Evolutionary conservation across 2,888 invertebrate genomes (phyloP).

Genomic region (Mesopsocus fuscifrons): DNA sequence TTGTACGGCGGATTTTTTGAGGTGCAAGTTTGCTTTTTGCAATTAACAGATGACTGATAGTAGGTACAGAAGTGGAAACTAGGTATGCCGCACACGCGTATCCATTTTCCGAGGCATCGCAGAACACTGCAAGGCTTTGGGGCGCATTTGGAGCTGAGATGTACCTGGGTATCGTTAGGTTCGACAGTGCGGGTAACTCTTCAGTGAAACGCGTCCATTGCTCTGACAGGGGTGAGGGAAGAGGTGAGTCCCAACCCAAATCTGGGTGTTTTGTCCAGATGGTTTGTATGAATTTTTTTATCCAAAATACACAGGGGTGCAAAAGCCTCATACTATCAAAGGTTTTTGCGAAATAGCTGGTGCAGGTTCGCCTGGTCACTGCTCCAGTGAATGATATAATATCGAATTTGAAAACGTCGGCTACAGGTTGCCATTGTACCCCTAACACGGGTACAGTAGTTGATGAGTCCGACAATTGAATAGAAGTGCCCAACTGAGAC

Average conservation of each 20-base stretch:
- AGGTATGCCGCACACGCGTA: conserved; percentile 9
- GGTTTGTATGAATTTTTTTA: conserved; percentile 10
- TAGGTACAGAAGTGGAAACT: neutral
- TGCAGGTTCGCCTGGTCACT: conserved; percentile 1
- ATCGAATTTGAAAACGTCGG: conserved; percentile 3
- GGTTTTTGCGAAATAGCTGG: conserved; percentile 7
- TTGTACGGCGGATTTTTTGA: neutral
- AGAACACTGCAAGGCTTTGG: neutral
- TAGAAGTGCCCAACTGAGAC: neutral
- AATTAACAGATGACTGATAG: neutral
- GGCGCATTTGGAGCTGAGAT: neutral
- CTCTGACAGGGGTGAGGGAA: neutral
- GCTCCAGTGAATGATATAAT: neutral
- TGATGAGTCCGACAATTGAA: neutral
- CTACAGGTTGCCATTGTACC: conserved; percentile 8
- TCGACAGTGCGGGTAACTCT: conserved; percentile 1
- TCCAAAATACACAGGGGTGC: conserved; percentile 5
- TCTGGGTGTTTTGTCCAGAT: neutral
- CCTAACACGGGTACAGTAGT: conserved; percentile 8
- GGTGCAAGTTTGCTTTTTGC: neutral
- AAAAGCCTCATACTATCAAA: conserved; percentile 10
- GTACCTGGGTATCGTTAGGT: conserved; percentile 8
- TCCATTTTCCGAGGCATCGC: conserved; percentile 10
- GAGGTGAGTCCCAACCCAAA: conserved; percentile 10
- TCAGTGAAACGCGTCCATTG: conserved; percentile 6